Evolutionary conservation across 35 echinoderm and acorn worm species (phyloP).

Genomic region (Holothuria glaberrima): DNA sequence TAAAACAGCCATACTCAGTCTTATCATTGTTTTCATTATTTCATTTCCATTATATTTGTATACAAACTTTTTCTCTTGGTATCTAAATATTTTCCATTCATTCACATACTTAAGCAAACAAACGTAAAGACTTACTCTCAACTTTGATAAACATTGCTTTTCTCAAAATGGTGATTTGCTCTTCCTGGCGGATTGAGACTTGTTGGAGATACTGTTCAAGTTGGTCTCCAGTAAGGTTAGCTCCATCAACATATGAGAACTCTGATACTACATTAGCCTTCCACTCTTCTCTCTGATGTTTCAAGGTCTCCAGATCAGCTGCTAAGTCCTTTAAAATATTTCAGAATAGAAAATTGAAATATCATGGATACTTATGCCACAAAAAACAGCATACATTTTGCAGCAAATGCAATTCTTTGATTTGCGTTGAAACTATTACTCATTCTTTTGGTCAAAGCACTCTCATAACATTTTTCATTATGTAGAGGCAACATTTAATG

Average conservation of each 20-base stretch:
- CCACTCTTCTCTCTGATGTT: constrained; percentile 60
- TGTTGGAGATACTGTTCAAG: constrained; percentile 50
- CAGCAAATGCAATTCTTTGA: too few relatives aligned
- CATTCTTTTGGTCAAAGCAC: too few relatives aligned
- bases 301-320: constrained; percentile 60
- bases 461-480: too few relatives aligned
- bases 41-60: too few relatives aligned
- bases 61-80: too few relatives aligned
- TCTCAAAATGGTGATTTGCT: constrained; percentile 47
- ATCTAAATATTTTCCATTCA: too few relatives aligned
- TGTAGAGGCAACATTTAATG: too few relatives aligned
- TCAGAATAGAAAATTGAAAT: neutral
- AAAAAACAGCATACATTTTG: too few relatives aligned
- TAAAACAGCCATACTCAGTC: too few relatives aligned
- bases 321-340: constrained; percentile 51
- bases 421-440: too few relatives aligned
- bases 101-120: neutral
- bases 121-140: constrained; percentile 46
- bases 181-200: constrained; percentile 33
- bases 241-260: constrained; percentile 51
- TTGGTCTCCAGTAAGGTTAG: constrained; percentile 29
- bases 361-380: too few relatives aligned
- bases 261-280: constrained; percentile 51
- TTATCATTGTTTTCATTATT: too few relatives aligned
- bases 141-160: constrained; percentile 43